A percentile compares a stretch with the other conserved stretches of the same genome.
Evolutionary conservation across 2,113 vertebrate genomes (phyloP).

Genomic region (Gopherus evgoodei): DNA sequence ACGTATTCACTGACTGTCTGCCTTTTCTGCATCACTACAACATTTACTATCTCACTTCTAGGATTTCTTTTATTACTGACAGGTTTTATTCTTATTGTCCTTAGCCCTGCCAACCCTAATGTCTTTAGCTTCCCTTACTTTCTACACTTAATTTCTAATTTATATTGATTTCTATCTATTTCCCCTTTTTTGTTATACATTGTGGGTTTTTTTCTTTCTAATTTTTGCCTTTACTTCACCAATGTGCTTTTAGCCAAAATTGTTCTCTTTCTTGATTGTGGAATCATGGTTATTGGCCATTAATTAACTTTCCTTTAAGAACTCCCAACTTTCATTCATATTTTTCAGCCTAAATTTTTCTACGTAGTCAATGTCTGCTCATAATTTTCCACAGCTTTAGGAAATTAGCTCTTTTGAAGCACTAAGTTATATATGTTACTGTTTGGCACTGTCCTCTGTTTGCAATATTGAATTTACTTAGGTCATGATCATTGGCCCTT

Average conservation of each 20-base stretch:
- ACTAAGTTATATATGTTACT: neutral
- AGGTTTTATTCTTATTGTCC: neutral
- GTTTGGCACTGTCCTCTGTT: neutral
- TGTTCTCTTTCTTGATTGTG: neutral
- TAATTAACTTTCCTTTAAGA: neutral
- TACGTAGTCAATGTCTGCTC: neutral
- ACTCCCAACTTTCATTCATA: neutral
- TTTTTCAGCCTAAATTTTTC: neutral
- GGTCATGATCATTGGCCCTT: neutral
- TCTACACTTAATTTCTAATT: neutral
- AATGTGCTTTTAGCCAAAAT: neutral
- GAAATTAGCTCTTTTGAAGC: neutral
- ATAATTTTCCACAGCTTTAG: neutral
- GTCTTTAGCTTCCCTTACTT: neutral
- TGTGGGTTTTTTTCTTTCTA: neutral
- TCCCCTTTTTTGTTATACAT: neutral
- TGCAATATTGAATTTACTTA: neutral
- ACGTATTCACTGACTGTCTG: neutral
- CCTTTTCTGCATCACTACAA: neutral
- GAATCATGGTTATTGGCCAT: neutral
- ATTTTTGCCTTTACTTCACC: neutral
- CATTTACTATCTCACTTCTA: neutral
- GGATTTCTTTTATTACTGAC: neutral
- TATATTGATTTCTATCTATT: neutral
- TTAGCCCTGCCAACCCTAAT: neutral